Percentiles rank a stretch among this genome's conserved stretches.
phyloP scores from a whole-genome alignment of 1,140 invertebrate species.

The Pygmarrhopalites habei region DNA sequence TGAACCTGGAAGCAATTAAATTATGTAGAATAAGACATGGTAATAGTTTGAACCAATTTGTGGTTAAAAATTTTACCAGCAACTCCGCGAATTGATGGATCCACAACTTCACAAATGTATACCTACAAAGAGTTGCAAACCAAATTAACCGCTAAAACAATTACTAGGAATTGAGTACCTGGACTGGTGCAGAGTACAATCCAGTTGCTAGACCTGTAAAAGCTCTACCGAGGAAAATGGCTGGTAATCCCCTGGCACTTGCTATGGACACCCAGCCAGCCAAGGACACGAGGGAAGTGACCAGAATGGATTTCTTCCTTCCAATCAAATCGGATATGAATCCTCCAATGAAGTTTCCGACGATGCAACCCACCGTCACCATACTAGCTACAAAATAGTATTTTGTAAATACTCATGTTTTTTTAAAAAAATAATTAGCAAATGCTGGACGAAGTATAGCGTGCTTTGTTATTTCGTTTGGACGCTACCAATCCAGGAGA shows the following conservation, averaged over 20 bases:
- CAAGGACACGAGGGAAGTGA: slow-evolving; percentile 29
- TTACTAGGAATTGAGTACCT: too few relatives aligned
- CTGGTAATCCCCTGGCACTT: slow-evolving; percentile 19
- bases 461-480: too few relatives aligned
- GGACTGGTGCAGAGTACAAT: slow-evolving; percentile 31
- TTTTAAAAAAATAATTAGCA: too few relatives aligned
- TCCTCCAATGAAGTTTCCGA: slow-evolving; percentile 34
- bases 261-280: slow-evolving; percentile 36
- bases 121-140: too few relatives aligned
- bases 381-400: slow-evolving; percentile 24
- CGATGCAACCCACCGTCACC: slow-evolving; percentile 32
- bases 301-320: slow-evolving; percentile 34
- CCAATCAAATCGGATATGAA: slow-evolving; percentile 31
- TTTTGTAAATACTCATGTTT: too few relatives aligned
- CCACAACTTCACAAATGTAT: slow-evolving; percentile 49
- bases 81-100: slow-evolving; percentile 46
- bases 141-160: too few relatives aligned
- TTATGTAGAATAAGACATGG: too few relatives aligned
- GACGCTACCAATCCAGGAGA: slow-evolving; percentile 39
- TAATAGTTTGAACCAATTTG: too few relatives aligned
- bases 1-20: too few relatives aligned
- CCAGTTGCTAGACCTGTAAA: slow-evolving; percentile 36
- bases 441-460: too few relatives aligned
- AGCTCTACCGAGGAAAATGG: slow-evolving; percentile 31
- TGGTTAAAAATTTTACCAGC: too few relatives aligned